Base-by-base conservation (phyloP, 2,797 vertebrate genomes). In the Rhinogobio ventralis region DNA sequence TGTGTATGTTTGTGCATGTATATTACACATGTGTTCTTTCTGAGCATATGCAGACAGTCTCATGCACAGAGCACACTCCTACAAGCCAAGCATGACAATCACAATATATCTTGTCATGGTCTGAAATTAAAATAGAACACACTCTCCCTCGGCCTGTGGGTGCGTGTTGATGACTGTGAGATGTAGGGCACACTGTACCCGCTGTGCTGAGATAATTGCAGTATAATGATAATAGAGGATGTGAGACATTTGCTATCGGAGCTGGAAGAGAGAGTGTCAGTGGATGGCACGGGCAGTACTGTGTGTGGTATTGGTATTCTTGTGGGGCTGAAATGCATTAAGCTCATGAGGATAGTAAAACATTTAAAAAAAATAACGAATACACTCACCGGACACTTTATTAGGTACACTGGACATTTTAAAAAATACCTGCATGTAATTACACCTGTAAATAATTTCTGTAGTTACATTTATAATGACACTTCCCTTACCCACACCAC, bases 201-300 rank as follows among this genome's bases (percentile, higher is more conserved):
- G 28, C 82, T 74, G 74, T 81, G 62, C 85, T 46, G 69, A 36
- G 64, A 87, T 89, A 88, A 90, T 87, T 86, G 69, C 81, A 72
- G 39, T 88, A 64, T 87, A 87, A 83, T 87, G 88, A 89, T 88
- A 79, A 60, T 49, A 33, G 36, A 46, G 62, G 60, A 84, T 62
- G 23, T 78, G 83, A 84, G 75, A 71, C 64, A 69, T 77, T 77
- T 77, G 25, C 46, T 55, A 69, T 33, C 28, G 20, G 49, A 69
- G 7, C 49, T 84, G 66, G 39, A 69, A 79, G 66, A 55, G 46
- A 55, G 62, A 49, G 36, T 42, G 73, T 57, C 19, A 23, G 57
- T 36, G 39, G 25, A 82, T 25, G 69, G 72, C 11, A 76, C 5
- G 7, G 53, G 17, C 14, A 39, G 25, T 33, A 5, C 7, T 15